phyloP scores from a whole-genome alignment of 2,888 invertebrate species.

The Venusia cambrica region DNA sequence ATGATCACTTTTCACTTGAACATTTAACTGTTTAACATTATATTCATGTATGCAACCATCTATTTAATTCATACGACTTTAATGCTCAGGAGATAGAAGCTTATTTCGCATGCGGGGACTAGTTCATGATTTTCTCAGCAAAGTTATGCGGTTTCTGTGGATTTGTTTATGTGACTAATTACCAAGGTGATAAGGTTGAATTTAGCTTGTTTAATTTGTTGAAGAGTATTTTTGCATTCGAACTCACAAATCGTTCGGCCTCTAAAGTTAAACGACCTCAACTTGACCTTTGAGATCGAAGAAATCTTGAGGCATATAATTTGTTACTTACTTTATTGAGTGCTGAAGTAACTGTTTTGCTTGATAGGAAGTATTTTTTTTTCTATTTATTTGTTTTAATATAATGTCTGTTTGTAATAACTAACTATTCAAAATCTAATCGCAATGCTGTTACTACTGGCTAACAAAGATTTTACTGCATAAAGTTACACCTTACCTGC shows the following conservation, averaged over 20 bases:
- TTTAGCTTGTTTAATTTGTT: conserved; percentile 5
- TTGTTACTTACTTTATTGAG: conserved; percentile 29
- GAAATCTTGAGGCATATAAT: conserved; percentile 28
- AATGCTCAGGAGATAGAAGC: background rate
- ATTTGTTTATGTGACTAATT: conserved; percentile 3
- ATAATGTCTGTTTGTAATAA: no score
- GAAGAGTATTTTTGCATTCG: conserved; percentile 12
- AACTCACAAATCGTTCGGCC: conserved; percentile 31
- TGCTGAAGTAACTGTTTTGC: conserved; percentile 17
- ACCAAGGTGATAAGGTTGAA: conserved; percentile 5
- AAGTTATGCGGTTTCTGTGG: background rate
- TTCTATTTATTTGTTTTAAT: no score
- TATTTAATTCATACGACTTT: conserved; percentile 7
- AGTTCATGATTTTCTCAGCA: conserved; percentile 3
- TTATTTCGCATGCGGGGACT: conserved; percentile 2
- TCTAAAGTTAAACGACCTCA: conserved; percentile 63
- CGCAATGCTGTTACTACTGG: no score
- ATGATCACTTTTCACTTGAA: conserved; percentile 41
- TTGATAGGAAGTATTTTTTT: conserved; percentile 21
- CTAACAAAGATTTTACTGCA: no score
- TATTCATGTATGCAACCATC: conserved; percentile 31
- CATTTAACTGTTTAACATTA: conserved; percentile 36
- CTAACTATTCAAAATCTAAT: no score
- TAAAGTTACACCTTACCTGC: no score
- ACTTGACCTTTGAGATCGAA: conserved; percentile 53